Evolutionary conservation across 2,113 vertebrate species (phyloP).

Genomic region (Mobula hypostoma): DNA sequence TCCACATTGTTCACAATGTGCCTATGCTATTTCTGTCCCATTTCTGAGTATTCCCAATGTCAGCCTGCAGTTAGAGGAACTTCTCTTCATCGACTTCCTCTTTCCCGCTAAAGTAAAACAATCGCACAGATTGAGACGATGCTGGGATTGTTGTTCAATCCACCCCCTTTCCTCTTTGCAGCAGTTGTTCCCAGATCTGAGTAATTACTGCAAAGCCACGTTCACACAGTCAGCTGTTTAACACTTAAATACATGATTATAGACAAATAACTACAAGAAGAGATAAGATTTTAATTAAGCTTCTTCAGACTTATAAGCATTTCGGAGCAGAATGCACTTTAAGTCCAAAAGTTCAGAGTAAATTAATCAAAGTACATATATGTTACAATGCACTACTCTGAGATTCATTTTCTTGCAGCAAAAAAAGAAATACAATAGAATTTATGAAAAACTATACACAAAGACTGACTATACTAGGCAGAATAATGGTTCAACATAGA

Average conservation of each 20-base stretch:
- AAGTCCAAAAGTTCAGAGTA: no score
- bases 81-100: background rate
- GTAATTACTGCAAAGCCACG: background rate
- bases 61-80: background rate
- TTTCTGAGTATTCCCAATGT: background rate
- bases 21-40: background rate
- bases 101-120: background rate
- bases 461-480: no score
- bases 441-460: no score
- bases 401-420: no score
- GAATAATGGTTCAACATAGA: no score
- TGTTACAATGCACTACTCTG: no score
- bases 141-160: background rate
- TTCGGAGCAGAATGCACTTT: background rate
- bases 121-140: background rate
- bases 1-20: background rate
- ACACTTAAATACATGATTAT: background rate
- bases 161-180: background rate
- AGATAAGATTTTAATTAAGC: background rate
- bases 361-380: no score
- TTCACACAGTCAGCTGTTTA: background rate
- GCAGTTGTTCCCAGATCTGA: background rate
- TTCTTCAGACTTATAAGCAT: background rate
- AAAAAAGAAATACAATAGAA: no score
- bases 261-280: background rate